These are phyloP conservation scores for Caenorhabditis imperialis DNA, from an alignment of 2,888 invertebrate species.

Conservation along the genomic window DNA sequence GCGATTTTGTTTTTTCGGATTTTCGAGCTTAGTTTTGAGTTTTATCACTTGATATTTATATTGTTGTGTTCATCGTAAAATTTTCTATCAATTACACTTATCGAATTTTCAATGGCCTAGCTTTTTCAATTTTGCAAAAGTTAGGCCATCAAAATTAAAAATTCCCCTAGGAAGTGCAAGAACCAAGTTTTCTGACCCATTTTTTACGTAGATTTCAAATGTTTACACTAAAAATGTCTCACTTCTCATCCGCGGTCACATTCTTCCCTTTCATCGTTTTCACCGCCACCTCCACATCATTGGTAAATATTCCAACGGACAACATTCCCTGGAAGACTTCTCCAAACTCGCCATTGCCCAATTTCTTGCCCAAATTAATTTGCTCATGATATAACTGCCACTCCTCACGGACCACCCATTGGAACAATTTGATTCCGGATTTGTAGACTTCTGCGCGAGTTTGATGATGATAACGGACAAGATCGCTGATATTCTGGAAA, in stretches of 20 bases:
- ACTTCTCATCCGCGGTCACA: slow-evolving; percentile 63
- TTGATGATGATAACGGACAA: slow-evolving; percentile 64
- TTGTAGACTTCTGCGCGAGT: slow-evolving; percentile 51
- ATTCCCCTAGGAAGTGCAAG: no score
- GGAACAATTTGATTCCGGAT: slow-evolving; percentile 44
- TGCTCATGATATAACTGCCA: slow-evolving; percentile 72
- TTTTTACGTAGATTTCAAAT: no score
- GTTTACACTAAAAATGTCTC: no score
- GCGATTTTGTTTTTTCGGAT: no score
- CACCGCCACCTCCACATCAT: slow-evolving; percentile 64
- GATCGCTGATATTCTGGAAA: slow-evolving; percentile 60
- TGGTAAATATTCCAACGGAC: slow-evolving; percentile 60
- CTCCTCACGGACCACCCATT: slow-evolving; percentile 54
- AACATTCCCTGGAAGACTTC: slow-evolving; percentile 63
- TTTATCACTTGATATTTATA: no score
- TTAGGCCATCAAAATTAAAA: no score
- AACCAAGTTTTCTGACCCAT: no score
- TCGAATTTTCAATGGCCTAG: no score
- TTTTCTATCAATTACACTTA: no score
- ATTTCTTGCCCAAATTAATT: slow-evolving; percentile 58
- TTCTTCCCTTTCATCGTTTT: slow-evolving; percentile 63
- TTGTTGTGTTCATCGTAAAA: no score
- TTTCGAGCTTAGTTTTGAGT: no score
- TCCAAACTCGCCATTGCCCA: slow-evolving; percentile 69
- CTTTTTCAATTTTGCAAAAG: no score